Base-by-base conservation (phyloP, 2,113 vertebrate species). In the Dicaeum eximium region DNA sequence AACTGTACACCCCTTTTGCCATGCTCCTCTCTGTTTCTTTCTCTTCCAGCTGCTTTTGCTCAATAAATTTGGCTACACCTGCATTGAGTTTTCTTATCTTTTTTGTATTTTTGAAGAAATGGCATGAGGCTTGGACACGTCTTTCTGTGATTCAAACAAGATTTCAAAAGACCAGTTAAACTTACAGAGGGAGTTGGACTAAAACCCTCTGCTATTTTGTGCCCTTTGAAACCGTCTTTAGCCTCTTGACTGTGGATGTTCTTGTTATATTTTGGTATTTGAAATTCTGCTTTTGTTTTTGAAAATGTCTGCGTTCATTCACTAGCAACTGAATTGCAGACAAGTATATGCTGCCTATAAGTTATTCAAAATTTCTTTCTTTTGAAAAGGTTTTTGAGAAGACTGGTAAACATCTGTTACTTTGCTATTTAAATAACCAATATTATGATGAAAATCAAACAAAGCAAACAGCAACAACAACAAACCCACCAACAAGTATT, bases 51-150 rank as follows among this genome's bases (percentile, higher is more conserved):
- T 74, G 30, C 40, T 84, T 87, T 79, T 71, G 11, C 40, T 93
- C 9, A 38, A 72, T 78, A 67, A 24, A 75, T 75, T 71, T 82
- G n/a, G 6, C 22, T 90, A 50, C 75, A 44, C 24, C 64, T 90
- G 7, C 61, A 44, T 7, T 71, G 37, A 74, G 15, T 27, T 85
- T 75, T 75, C 33, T 80, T 23, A 9, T 38, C 2, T 38, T 69
- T 70, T 47, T 33, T 57, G 37, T 33, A 18, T 56, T 72, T 48
- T 74, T 69, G 51, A 70, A 90, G 62, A 75, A 67, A 75, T 61
- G 3, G 19, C 0, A 0, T 45, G 57, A 93, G 58, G 47, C 31
- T 67, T 60, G 22, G 24, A 28, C 25, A 30, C 0, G 0, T 75
- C 48, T 80, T 65, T 80, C 64, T 92, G 54, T 86, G 31, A 77